Base-by-base conservation (phyloP, 2,797 vertebrate genomes). In the Sciaenops ocellatus region DNA sequence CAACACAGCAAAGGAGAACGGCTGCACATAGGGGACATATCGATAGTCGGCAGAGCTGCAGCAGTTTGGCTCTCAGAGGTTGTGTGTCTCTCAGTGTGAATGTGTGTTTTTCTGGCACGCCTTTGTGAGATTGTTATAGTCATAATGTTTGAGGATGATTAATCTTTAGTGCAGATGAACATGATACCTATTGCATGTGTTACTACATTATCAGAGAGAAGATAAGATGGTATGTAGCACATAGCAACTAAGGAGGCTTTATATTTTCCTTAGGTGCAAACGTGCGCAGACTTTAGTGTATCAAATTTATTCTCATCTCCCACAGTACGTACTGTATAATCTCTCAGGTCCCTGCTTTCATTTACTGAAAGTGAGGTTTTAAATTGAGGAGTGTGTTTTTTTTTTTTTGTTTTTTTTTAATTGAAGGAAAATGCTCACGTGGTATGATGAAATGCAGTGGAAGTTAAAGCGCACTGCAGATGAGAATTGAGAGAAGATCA, bases 401-500 rank as follows among this genome's bases (percentile, higher is more conserved):
- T 63, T 1, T 34, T 26, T 38, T 59, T 63, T 34, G 3, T 5
- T 34, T 59, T 63, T 15, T 30, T 52, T 69, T 54, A 69, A 79
- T 79, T 78, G 44, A 72, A 64, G 62, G 55, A n/a, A 88, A 84
- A 57, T 16, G 41, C 76, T 71, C 70, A 51, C 47, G 1, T 24
- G 71, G 28, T 42, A 3, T 41, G 67, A 78, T 79, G 46, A 83
- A 80, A 90, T 83, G 80, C 85, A 77, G 86, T 20, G 70, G 77
- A 79, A 76, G 75, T 86, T 86, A 73, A 89, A 89, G 89, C 90
- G 90, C 91, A 94, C 87, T 94, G 93, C 93, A 92, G 93, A 88
- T 89, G 91, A 89, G 88, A 80, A 68, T 41, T 71, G 74, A 90
- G 82, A 71, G 63, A 61, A 86, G 82, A 92, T 92, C 87, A 93